These are phyloP conservation scores for Sinosuthora webbiana DNA, from an alignment of 2,113 vertebrate genomes.

Conservation along the genomic window DNA sequence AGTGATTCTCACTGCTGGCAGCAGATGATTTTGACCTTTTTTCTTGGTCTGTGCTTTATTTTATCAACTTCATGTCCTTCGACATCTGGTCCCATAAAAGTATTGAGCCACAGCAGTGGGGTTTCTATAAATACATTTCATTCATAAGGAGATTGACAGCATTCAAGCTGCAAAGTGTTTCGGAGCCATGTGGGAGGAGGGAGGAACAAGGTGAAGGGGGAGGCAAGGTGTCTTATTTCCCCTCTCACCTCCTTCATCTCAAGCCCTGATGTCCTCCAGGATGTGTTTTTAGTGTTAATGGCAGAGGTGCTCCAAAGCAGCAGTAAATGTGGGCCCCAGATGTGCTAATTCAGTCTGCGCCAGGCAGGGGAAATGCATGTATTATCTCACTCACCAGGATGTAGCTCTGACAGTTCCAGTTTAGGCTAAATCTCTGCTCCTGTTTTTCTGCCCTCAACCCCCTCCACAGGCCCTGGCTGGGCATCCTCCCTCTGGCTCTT, in stretches of 20 bases:
- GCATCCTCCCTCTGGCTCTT: not conserved
- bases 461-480: not conserved
- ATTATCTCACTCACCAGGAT: not conserved
- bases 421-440: not conserved
- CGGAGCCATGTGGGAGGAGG: not conserved
- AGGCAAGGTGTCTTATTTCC: slow-evolving; percentile 66
- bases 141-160: slow-evolving; percentile 51
- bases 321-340: slow-evolving; percentile 50
- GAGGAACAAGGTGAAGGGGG: slow-evolving; percentile 28
- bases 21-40: not conserved
- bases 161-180: not conserved
- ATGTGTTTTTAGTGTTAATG: slow-evolving; percentile 49
- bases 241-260: slow-evolving; percentile 58
- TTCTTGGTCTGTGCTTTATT: not conserved
- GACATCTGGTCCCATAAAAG: slow-evolving; percentile 46
- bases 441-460: not conserved
- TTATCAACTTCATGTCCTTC: not conserved
- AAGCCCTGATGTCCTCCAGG: slow-evolving; percentile 23
- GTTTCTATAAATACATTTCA: slow-evolving; percentile 66
- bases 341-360: slow-evolving; percentile 18
- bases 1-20: not conserved
- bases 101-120: slow-evolving; percentile 14
- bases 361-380: not conserved
- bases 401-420: not conserved
- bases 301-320: not conserved